Conservation (phyloP, 2,888 invertebrate species). For the Parasteatoda lunata region DNA sequence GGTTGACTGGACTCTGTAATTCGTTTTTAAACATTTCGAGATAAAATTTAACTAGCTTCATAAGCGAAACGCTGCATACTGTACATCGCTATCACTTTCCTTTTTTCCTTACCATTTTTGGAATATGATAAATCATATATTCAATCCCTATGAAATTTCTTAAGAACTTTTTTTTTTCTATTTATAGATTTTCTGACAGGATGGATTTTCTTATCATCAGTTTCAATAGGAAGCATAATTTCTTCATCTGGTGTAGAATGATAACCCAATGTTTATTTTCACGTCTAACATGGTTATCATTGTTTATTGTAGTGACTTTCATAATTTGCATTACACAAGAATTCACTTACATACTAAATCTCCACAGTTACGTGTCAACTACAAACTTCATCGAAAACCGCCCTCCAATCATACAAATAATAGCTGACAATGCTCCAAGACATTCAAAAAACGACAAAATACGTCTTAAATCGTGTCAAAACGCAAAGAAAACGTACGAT, state of each 20-base stretch:
- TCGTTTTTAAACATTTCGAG: no score
- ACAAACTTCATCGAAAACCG: background rate
- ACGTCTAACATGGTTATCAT: constrained; percentile 27
- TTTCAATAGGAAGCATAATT: no score
- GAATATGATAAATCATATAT: no score
- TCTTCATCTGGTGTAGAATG: background rate
- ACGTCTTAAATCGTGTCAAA: background rate
- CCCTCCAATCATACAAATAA: background rate
- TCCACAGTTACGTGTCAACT: constrained; percentile 21
- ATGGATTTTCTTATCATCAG: no score
- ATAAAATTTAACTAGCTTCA: no score
- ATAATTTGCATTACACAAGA: constrained; percentile 36
- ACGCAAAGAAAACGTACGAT: background rate
- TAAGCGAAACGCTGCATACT: no score
- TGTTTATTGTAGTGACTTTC: constrained; percentile 21
- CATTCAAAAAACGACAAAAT: background rate
- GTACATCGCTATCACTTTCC: no score
- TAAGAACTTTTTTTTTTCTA: no score
- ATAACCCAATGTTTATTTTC: constrained; percentile 30
- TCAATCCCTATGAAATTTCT: no score
- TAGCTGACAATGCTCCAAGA: background rate
- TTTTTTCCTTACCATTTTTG: no score
- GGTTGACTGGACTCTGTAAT: no score
- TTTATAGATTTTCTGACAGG: no score
- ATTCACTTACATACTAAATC: constrained; percentile 50